Percentiles rank a stretch among this genome's conserved stretches.
phyloP scores from a whole-genome alignment of 1,140 invertebrate species.

The Cydia amplana region DNA sequence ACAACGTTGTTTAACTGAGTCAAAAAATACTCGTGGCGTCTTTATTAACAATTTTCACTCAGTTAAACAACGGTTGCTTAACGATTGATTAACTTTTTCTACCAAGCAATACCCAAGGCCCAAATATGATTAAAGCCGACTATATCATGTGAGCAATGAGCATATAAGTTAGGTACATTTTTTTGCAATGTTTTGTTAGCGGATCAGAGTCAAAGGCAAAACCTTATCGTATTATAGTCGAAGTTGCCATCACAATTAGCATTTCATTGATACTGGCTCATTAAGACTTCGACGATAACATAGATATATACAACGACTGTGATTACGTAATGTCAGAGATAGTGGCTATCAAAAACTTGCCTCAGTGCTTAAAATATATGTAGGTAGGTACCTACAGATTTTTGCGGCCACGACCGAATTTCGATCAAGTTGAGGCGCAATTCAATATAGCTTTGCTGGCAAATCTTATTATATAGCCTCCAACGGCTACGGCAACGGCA shows the following conservation, averaged over 20 bases:
- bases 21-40: too few species aligned
- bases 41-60: too few species aligned
- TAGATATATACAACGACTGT: background rate
- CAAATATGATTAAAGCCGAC: too few species aligned
- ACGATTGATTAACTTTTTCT: too few species aligned
- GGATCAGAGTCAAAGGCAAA: background rate
- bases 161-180: background rate
- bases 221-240: background rate
- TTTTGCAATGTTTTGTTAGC: background rate
- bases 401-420: background rate
- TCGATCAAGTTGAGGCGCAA: background rate
- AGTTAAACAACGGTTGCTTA: too few species aligned
- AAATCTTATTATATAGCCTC: background rate
- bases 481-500: too few species aligned
- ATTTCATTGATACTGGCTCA: conserved; percentile 15
- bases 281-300: background rate
- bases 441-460: background rate
- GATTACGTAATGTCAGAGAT: background rate
- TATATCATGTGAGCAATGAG: too few species aligned
- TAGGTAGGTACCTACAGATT: too few species aligned
- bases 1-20: too few species aligned
- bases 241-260: conserved; percentile 8
- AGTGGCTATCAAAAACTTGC: background rate
- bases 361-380: background rate
- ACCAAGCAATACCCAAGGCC: too few species aligned